Conservation (phyloP, 1,140 invertebrate species). For the Hesperophylax magnus region DNA sequence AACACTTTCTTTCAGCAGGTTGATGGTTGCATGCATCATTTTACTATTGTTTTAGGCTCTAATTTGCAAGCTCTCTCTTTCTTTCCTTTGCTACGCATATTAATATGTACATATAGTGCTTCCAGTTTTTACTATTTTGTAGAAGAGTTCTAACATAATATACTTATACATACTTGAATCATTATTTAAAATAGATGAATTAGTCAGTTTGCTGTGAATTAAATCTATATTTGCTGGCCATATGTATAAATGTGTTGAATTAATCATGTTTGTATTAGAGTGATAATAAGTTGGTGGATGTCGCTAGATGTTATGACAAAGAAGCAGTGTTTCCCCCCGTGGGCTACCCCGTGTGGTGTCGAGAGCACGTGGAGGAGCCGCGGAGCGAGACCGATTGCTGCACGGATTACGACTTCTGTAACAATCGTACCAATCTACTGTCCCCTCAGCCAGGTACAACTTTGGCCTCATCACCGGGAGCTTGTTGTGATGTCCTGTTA, state of each 20-base stretch:
- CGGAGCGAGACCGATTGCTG: slow-evolving; percentile 73
- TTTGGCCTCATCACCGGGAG: not conserved
- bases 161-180: not conserved
- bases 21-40: slow-evolving; percentile 23
- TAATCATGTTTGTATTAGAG: not conserved
- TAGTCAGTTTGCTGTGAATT: too few species aligned
- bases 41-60: slow-evolving; percentile 11
- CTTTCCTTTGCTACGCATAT: not conserved
- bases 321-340: slow-evolving; percentile 71
- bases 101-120: not conserved
- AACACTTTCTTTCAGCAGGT: not conserved
- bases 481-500: slow-evolving; percentile 26
- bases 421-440: slow-evolving; percentile 65
- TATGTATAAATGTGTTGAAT: not conserved
- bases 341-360: slow-evolving; percentile 75
- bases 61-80: slow-evolving; percentile 19
- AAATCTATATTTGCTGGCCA: not conserved
- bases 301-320: slow-evolving; percentile 72
- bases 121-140: not conserved
- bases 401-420: slow-evolving; percentile 76
- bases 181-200: not conserved
- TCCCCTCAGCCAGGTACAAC: slow-evolving; percentile 41
- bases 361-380: slow-evolving; percentile 68
- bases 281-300: slow-evolving; percentile 52
- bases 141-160: not conserved